Evolutionary conservation across 2,888 invertebrate genomes (phyloP), one percentile per base, ranked within the genome.

Genomic region (Euplexia lucipara): DNA sequence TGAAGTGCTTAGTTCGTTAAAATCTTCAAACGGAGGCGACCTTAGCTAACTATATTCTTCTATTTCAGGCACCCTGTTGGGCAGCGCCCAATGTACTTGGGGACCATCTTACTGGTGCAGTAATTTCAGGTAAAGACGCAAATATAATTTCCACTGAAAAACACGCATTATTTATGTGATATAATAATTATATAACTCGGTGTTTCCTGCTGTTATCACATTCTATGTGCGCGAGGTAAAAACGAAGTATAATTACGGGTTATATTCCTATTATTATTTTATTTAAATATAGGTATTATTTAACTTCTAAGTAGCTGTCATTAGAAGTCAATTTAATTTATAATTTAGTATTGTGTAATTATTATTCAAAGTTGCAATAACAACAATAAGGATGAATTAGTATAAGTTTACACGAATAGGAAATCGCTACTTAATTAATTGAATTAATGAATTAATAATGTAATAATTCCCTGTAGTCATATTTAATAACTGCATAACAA

Each of bases 51-150:
- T 8, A 8, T 37, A 7, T 0, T 16, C 7, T 30, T 70, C 37
- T 26, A 70, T 86, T 80, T 26, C 85, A 88, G 90, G 63, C 39
- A 65, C 74, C 14, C 84, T 96, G 30, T 75, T 97, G 51, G 97
- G 97, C 35, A 91, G 92, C 53, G 95, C 96, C 49, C 96, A 96
- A 84, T 98, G 98, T 88, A 97, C 97, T 7, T 97, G 97, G 96
- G 98, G 98, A 8, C 98, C 98, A 4, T 93, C 96, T 0, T 98
- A 97, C 86, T 98, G 98, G 98, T 98, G 98, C 90, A 95, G 95
- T 72, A 96, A 96, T 83, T 89, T 94, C 86, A 92, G 91, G 93
- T 94, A 82, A 84, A 47, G 59, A 37, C 18, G 35, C 18, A 18
- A 34, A 20, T 22, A 44, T 14, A 14, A 7, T 22, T 6, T 22